phyloP scores from a whole-genome alignment of 2,113 vertebrate species.

The Neofelis nebulosa region DNA sequence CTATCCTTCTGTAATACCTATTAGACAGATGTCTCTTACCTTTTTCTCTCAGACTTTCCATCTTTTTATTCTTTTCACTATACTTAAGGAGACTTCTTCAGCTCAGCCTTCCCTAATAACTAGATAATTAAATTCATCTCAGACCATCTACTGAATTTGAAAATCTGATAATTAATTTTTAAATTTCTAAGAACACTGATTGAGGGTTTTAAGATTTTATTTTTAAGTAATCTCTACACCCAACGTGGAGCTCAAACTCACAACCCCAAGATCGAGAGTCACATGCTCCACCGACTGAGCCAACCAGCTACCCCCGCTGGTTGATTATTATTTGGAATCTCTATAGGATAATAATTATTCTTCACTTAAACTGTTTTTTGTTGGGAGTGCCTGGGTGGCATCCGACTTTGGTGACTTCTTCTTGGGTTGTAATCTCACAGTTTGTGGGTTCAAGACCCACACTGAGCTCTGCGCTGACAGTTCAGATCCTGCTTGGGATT shows the following conservation, averaged over 20 bases:
- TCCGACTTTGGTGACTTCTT: too few relatives aligned
- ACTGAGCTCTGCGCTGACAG: too few relatives aligned
- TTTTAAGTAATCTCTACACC: background rate
- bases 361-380: background rate
- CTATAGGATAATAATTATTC: background rate
- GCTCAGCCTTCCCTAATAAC: background rate
- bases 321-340: slow-evolving; percentile 2
- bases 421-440: too few relatives aligned
- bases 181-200: background rate
- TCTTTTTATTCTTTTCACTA: slow-evolving; percentile 2
- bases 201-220: background rate
- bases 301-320: background rate
- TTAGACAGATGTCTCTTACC: background rate
- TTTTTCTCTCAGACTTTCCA: background rate
- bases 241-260: background rate
- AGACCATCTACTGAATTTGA: slow-evolving; percentile 19
- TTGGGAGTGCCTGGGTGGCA: background rate
- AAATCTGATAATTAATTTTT: background rate
- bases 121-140: background rate
- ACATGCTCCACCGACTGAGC: background rate
- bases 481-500: too few relatives aligned
- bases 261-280: background rate
- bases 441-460: too few relatives aligned
- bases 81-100: background rate
- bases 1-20: background rate